These are phyloP conservation scores for Seladonia tumulorum DNA, from an alignment of 2,888 invertebrate species.

Conservation along the genomic window DNA sequence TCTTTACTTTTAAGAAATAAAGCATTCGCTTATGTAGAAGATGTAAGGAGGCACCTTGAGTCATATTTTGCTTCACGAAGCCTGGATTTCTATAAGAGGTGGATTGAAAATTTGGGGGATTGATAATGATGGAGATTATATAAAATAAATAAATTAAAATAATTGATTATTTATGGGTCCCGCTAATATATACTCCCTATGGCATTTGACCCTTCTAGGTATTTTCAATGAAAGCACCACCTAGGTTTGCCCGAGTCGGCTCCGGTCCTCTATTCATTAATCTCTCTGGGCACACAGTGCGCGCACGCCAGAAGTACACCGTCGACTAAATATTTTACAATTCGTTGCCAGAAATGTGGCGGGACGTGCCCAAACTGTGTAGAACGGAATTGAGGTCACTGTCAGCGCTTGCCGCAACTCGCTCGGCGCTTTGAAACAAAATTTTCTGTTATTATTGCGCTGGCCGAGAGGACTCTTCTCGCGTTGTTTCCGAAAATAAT, in stretches of 20 bases:
- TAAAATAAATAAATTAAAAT: no score
- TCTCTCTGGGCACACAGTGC: background rate
- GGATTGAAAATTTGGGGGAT: no score
- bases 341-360: conserved; percentile 5
- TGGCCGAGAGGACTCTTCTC: background rate
- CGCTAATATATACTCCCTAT: background rate
- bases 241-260: background rate
- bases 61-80: no score
- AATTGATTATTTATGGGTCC: no score
- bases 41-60: no score
- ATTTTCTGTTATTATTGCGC: background rate
- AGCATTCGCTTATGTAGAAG: no score
- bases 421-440: background rate
- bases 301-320: background rate
- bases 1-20: no score
- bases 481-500: background rate
- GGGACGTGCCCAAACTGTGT: background rate
- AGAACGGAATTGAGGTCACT: background rate
- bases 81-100: no score
- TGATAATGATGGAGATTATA: no score
- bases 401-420: background rate
- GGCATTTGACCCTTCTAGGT: background rate
- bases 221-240: background rate
- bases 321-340: background rate
- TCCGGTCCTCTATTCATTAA: background rate